A percentile compares a stretch with the other conserved stretches of the same genome.
These are phyloP conservation scores for Formica exsecta DNA, from an alignment of 1,140 invertebrate species.

Conservation along the genomic window DNA sequence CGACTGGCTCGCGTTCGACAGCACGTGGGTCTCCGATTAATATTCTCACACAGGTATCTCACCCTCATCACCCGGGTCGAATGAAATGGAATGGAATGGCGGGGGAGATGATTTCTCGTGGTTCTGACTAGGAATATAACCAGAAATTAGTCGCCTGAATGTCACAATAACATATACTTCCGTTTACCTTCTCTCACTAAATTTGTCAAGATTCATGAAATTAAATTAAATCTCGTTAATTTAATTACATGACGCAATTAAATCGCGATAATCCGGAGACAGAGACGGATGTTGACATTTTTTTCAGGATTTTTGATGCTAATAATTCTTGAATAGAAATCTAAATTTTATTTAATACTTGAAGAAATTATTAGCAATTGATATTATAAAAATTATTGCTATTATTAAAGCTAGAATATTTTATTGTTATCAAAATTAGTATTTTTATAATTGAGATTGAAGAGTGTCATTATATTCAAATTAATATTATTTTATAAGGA, in stretches of 20 bases:
- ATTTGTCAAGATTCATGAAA: slow-evolving; percentile 20
- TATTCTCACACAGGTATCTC: slow-evolving; percentile 71
- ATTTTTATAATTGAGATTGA: not conserved
- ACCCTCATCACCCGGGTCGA: slow-evolving; percentile 38
- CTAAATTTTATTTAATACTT: not conserved
- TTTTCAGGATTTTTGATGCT: not conserved
- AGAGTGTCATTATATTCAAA: not conserved
- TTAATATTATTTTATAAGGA: not conserved
- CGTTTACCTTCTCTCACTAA: not conserved
- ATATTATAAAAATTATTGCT: not conserved
- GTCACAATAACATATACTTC: slow-evolving; percentile 58
- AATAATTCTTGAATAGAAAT: slow-evolving; percentile 5
- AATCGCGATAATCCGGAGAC: not conserved
- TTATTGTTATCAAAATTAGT: not conserved
- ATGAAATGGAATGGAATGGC: slow-evolving; percentile 54
- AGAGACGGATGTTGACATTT: not conserved
- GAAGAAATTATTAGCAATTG: not conserved
- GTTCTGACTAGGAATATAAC: slow-evolving; percentile 54
- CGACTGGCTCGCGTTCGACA: slow-evolving; percentile 45
- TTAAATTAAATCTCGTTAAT: slow-evolving; percentile 7
- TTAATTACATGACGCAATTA: not conserved
- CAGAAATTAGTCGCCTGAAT: slow-evolving; percentile 59
- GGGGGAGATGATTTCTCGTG: slow-evolving; percentile 31
- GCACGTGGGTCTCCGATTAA: slow-evolving; percentile 70
- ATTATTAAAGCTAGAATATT: not conserved